phyloP scores from a whole-genome alignment of 2,888 invertebrate species.

The Limulus polyphemus region DNA sequence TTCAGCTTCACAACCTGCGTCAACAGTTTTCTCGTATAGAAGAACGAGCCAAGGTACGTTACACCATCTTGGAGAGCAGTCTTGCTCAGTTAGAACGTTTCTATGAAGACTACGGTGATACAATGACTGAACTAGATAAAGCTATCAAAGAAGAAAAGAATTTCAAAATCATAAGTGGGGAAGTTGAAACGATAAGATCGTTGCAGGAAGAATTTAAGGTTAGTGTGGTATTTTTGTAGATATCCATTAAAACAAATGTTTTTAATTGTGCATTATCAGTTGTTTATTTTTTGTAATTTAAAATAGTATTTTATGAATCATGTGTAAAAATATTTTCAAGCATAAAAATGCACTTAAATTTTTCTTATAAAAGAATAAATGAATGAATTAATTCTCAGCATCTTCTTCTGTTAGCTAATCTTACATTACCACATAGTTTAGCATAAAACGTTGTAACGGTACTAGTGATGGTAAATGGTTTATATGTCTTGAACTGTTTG shows the following conservation, averaged over 20 bases:
- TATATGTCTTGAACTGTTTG: too few species aligned
- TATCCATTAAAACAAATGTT: not conserved
- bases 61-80: constrained; percentile 63
- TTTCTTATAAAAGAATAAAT: too few species aligned
- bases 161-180: constrained; percentile 77
- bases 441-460: too few species aligned
- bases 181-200: constrained; percentile 73
- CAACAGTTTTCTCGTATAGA: constrained; percentile 67
- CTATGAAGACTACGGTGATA: constrained; percentile 60
- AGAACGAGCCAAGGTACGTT: constrained; percentile 61
- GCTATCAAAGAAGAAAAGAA: constrained; percentile 59
- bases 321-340: too few species aligned
- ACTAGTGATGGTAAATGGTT: too few species aligned
- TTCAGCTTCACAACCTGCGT: constrained; percentile 49
- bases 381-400: too few species aligned
- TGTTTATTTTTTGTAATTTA: too few species aligned
- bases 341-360: too few species aligned
- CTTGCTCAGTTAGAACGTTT: constrained; percentile 68
- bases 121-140: constrained; percentile 62
- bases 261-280: not conserved
- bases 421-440: too few species aligned
- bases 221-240: not conserved
- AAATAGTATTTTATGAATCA: too few species aligned
- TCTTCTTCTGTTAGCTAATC: too few species aligned
- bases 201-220: constrained; percentile 81